These are phyloP conservation scores for Mimumesa dahlbomi DNA, from an alignment of 2,888 invertebrate genomes.

Conservation along the genomic window DNA sequence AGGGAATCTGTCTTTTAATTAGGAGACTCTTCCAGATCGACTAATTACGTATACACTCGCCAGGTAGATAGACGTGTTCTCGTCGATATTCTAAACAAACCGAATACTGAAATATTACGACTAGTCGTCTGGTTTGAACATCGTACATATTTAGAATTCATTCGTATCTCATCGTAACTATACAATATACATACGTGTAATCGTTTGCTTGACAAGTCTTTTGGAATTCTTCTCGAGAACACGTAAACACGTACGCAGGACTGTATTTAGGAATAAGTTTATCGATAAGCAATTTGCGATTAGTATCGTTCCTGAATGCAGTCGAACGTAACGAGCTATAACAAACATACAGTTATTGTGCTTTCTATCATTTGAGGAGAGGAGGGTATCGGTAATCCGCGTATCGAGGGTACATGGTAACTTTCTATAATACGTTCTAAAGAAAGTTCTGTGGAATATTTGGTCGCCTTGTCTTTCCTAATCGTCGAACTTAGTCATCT, in stretches of 20 bases:
- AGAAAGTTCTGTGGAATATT: not conserved
- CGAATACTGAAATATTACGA: conserved; percentile 32
- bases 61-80: conserved; percentile 36
- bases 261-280: conserved; percentile 17
- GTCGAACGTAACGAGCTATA: conserved; percentile 5
- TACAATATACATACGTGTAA: not conserved
- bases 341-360: conserved; percentile 17
- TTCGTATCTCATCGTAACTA: too few relatives aligned
- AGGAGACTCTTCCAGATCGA: conserved; percentile 29
- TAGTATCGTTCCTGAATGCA: conserved; percentile 13
- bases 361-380: conserved; percentile 25
- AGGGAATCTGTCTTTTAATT: conserved; percentile 45
- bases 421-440: too few relatives aligned
- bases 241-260: not conserved
- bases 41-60: conserved; percentile 54
- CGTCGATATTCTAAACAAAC: conserved; percentile 36
- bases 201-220: conserved; percentile 14
- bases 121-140: conserved; percentile 14
- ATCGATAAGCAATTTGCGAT: not conserved
- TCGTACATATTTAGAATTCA: not conserved
- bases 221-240: not conserved
- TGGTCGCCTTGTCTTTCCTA: not conserved
- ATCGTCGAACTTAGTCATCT: conserved; percentile 10
- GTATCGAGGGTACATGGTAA: not conserved
- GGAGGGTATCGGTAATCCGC: conserved; percentile 6